Conservation (phyloP, 2,797 vertebrate genomes). For the Schizothorax lantsangensis region DNA sequence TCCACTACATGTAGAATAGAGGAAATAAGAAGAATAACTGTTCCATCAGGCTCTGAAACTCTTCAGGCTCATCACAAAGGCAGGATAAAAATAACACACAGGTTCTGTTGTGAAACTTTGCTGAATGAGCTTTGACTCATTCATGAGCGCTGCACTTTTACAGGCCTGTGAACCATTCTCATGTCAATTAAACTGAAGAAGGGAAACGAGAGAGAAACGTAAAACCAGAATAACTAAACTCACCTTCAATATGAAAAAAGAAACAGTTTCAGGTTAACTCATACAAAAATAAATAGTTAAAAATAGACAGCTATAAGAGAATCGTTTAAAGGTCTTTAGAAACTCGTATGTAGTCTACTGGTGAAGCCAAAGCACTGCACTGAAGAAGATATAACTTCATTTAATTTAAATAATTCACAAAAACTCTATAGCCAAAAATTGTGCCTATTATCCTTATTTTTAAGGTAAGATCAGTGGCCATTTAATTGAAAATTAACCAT, state of each 20-base stretch:
- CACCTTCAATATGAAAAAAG: not conserved
- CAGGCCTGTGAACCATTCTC: conserved; percentile 16
- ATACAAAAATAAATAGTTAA: not conserved
- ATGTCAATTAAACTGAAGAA: not conserved
- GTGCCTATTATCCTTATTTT: not conserved
- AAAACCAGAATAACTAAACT: not conserved
- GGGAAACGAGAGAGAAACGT: not conserved
- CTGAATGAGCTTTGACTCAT: conserved; percentile 33
- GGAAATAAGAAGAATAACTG: not conserved
- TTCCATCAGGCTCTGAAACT: not conserved
- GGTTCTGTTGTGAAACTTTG: conserved; percentile 9
- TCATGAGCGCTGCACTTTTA: not conserved
- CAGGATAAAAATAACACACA: not conserved
- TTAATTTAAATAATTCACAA: not conserved
- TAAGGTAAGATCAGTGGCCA: not conserved
- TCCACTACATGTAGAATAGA: not conserved
- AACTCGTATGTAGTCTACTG: not conserved
- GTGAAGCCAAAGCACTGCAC: not conserved
- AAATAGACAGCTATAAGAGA: not conserved
- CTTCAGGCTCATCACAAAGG: not conserved
- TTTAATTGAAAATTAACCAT: not conserved
- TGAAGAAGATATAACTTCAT: not conserved
- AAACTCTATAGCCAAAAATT: not conserved
- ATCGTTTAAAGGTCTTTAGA: not conserved
- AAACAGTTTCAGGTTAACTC: not conserved